Conservation (phyloP, 1,140 invertebrate species). For the Mesaphorura yosii region DNA sequence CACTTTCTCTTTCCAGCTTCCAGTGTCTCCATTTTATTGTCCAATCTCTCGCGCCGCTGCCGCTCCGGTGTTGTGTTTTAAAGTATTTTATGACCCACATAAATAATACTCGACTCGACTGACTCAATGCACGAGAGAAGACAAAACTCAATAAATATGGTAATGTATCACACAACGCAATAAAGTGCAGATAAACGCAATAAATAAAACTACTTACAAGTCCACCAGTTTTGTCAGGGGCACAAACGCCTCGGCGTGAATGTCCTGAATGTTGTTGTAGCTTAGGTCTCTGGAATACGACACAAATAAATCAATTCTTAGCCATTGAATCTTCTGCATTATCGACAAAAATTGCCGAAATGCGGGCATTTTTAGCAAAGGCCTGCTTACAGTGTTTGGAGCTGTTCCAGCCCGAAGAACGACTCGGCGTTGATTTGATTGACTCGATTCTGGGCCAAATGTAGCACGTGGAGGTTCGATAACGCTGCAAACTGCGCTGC, state of each 20-base stretch:
- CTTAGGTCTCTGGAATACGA: slow-evolving; percentile 63
- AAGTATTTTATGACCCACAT: too few species aligned
- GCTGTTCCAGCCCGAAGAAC: slow-evolving; percentile 61
- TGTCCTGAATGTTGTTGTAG: slow-evolving; percentile 67
- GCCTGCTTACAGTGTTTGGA: slow-evolving; percentile 67
- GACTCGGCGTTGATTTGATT: slow-evolving; percentile 58
- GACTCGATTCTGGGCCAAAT: slow-evolving; percentile 71
- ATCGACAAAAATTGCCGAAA: slow-evolving; percentile 5
- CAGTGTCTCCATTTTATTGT: too few species aligned
- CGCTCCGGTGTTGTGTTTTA: too few species aligned
- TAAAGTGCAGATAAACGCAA: too few species aligned
- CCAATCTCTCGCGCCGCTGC: too few species aligned
- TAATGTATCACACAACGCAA: too few species aligned
- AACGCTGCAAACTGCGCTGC: slow-evolving; percentile 61
- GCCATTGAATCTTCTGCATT: slow-evolving; percentile 7
- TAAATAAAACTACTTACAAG: slow-evolving; percentile 85
- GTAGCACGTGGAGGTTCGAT: slow-evolving; percentile 64
- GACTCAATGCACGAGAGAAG: too few species aligned
- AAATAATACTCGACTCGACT: too few species aligned
- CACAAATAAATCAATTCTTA: slow-evolving; percentile 8
- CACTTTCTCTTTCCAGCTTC: too few species aligned
- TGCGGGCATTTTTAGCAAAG: background rate
- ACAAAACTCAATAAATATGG: background rate
- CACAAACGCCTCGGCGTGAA: slow-evolving; percentile 74
- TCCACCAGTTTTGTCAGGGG: slow-evolving; percentile 66